Evolutionary conservation across 35 echinoderm and acorn worm genomes (phyloP).

Genomic region (Heliocidaris erythrogramma): DNA sequence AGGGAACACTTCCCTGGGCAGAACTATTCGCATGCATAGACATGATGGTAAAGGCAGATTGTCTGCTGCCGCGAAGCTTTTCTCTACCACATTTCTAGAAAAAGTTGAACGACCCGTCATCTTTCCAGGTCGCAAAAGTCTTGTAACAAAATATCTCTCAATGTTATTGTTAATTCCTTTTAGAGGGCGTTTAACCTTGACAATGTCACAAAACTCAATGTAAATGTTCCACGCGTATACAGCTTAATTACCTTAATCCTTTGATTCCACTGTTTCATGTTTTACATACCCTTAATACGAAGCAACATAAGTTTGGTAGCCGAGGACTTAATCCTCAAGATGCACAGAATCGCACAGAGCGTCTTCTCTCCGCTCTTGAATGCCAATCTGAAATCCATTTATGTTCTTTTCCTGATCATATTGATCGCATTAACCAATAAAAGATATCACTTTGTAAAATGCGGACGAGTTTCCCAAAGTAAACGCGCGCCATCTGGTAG

Average conservation of each 20-base stretch:
- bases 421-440: constrained; percentile 18
- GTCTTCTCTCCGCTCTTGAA: background rate
- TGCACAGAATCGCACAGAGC: background rate
- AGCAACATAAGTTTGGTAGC: background rate
- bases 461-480: background rate
- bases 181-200: background rate
- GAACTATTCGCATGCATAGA: too few species aligned
- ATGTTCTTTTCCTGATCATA: constrained; percentile 11
- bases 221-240: background rate
- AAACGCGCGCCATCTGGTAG: background rate
- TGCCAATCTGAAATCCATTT: background rate
- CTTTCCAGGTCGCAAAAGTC: background rate
- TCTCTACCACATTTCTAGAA: background rate
- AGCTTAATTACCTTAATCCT: background rate
- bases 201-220: background rate
- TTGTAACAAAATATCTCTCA: background rate
- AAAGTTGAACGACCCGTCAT: background rate
- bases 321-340: background rate
- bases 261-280: background rate
- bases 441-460: constrained; percentile 1
- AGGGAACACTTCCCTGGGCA: too few species aligned
- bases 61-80: background rate
- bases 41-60: too few species aligned
- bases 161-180: background rate
- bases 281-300: background rate